A percentile compares a stretch with the other conserved stretches of the same genome.
Conservation (phyloP, 37 sponge, comb jelly and placozoan species). For the Cliona cf. orientalis region DNA sequence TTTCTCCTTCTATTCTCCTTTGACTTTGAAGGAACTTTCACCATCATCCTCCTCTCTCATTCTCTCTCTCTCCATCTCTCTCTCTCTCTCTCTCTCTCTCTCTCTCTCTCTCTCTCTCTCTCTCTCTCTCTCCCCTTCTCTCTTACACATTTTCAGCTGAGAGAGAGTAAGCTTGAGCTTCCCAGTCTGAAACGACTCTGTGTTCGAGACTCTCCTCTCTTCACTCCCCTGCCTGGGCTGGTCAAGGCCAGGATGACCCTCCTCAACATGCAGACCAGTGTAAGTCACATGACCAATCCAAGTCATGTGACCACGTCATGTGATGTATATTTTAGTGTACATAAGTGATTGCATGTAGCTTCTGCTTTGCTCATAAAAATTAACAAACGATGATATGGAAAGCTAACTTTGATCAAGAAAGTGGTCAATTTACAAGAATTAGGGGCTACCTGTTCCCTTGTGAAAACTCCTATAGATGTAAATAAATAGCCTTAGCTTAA, state of each 20-base stretch:
- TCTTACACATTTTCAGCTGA: conserved; percentile 35
- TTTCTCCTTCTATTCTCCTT: too few relatives aligned
- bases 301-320: background rate
- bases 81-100: background rate
- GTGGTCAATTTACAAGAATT: too few relatives aligned
- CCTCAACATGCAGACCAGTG: conserved; percentile 30
- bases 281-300: background rate
- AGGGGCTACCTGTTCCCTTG: too few relatives aligned
- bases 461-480: too few relatives aligned
- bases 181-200: conserved; percentile 48
- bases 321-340: background rate
- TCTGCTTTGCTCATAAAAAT: too few relatives aligned
- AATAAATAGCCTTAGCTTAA: too few relatives aligned
- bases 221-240: conserved; percentile 20
- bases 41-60: too few relatives aligned
- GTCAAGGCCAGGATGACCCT: background rate
- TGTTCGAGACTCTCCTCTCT: background rate
- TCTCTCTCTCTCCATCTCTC: too few relatives aligned
- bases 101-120: conserved; percentile 5
- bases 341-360: too few relatives aligned
- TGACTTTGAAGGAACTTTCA: background rate
- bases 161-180: background rate
- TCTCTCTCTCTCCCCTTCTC: background rate
- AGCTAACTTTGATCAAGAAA: too few relatives aligned
- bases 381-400: too few relatives aligned